Conservation (phyloP, 2,113 vertebrate genomes). For the Oreochromis aureus region DNA sequence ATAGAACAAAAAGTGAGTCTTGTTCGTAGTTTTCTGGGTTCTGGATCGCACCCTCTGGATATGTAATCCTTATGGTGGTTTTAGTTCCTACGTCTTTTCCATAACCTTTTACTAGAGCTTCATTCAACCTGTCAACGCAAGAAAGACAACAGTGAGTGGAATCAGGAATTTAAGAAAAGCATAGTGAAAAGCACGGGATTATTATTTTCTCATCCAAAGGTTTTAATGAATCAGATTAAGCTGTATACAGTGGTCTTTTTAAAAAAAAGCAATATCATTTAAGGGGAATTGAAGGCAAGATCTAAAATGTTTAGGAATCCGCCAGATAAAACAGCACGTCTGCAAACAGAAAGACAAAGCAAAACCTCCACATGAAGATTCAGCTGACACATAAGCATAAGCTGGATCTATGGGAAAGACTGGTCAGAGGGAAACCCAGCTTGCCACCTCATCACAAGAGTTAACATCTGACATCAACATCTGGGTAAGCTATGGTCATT, state of each 20-base stretch:
- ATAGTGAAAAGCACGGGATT: background rate
- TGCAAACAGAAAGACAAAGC: background rate
- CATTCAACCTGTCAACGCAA: slow-evolving; percentile 81
- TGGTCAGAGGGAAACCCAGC: background rate
- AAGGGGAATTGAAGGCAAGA: background rate
- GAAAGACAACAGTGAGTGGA: background rate
- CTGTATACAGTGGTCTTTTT: too few relatives aligned
- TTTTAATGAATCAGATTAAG: background rate
- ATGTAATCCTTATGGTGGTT: slow-evolving; percentile 95
- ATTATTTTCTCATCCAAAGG: background rate
- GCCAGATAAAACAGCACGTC: background rate
- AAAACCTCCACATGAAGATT: background rate
- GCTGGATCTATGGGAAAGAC: background rate
- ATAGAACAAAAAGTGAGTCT: slow-evolving; percentile 91
- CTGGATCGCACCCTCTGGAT: slow-evolving; percentile 96
- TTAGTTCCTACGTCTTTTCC: slow-evolving; percentile 92
- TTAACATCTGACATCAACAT: background rate
- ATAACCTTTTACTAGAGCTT: slow-evolving; percentile 87
- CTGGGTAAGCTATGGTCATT: background rate
- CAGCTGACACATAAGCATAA: background rate
- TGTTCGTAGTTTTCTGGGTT: slow-evolving; percentile 88
- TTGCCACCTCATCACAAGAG: background rate
- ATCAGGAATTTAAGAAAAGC: background rate
- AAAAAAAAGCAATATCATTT: background rate
- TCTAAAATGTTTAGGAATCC: background rate